Base-by-base conservation (phyloP, 2,797 vertebrate genomes). In the Pachyuromys duprasi region DNA sequence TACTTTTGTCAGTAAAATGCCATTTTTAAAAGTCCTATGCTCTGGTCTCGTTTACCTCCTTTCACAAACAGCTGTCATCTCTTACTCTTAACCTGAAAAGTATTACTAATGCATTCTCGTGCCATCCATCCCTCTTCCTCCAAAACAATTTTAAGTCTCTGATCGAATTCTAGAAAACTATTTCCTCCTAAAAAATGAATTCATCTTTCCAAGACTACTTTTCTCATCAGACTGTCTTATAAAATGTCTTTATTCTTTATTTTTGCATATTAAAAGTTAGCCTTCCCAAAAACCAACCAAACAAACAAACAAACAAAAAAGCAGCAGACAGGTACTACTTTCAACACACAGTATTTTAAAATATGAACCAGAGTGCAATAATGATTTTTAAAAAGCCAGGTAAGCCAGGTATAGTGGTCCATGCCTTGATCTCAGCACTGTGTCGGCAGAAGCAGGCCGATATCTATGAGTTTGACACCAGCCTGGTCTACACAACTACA, bases 71-170 rank as follows among this genome's bases (percentile, higher is more conserved):
- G 80, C 15, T 60, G 42, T n/a, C 42, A 96, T 72, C 92, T 24
- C 42, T 90, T 95, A 94, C 49, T 91, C 76, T 92, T 93, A 96
- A 90, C 22, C 7, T 86, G 36, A 94, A 94, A 93, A 96, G 39
- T n/a, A 95, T 62, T 53, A 74, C 36, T 90, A 3, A 24, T 86
- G 31, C 81, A 89, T 74, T 31, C 60, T 82, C 75, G 8, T 72
- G 39, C 62, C 57, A 93, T 33, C 60, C 18, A 86, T 53, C 63
- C 60, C 67, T 87, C 81, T 96, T 93, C n/a, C 31, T 91, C 70
- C 24, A 95, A 87, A 88, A 15, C 28, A 95, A 9, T 94, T 92
- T 75, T 86, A 90, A 92, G 60, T 82, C 42, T 87, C 83, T 70
- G 81, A 87, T 89, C 67, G 93, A 90, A 76, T 93, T 89, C 88